Base-by-base conservation (phyloP, 53 echinoderm and acorn worm genomes). In the Henricia sp. region DNA sequence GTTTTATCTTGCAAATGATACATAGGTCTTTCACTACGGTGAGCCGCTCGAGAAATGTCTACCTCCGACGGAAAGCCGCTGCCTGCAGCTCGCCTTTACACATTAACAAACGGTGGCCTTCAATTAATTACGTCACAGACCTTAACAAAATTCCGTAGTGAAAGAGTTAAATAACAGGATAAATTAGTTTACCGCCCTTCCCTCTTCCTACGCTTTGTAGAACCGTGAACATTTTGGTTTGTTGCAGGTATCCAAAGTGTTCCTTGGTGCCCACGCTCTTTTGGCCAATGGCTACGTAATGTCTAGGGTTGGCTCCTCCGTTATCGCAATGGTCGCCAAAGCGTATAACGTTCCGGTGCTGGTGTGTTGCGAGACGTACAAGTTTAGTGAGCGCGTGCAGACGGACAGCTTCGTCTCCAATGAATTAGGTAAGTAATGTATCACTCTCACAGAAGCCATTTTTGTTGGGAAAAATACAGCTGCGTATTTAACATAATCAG, bases 321-420 rank as follows among this genome's bases (percentile, higher is more conserved):
- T 92, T 54, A 88, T 99, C 55, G 89, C 99, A 24, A 92, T 94
- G 94, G 94, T 99, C 77, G 99, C 99, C 35, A 99, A 95, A 82
- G 87, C 94, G 6, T 94, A 95, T 84, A 99, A 99, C 26, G 99
- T 99, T 4, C 99, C 99, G 17, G 94, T 99, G 30, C 89, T 97
- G 35, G 94, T 99, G 6, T 99, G 99, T 84, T 99, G 99, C 53
- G 99, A 99, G 84, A 99, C 99, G 13, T 99, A 99, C 69, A 99
- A 99, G 83, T 99, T 99, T 59, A 92, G 99, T 82, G 94, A 95
- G 39, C 71, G 99, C 50, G 99, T 92, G 32, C 99, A 99, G 83
- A 99, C 99, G 0, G 99, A 99, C 58, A 94, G 94, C 84, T 99
- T 99, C 71, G 99, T 99, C 12, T 86, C 89, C 51, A 99, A 99